Evolutionary conservation across 1,140 invertebrate genomes (phyloP), one percentile per base, ranked within the genome.

Genomic region (Danaus plexippus): DNA sequence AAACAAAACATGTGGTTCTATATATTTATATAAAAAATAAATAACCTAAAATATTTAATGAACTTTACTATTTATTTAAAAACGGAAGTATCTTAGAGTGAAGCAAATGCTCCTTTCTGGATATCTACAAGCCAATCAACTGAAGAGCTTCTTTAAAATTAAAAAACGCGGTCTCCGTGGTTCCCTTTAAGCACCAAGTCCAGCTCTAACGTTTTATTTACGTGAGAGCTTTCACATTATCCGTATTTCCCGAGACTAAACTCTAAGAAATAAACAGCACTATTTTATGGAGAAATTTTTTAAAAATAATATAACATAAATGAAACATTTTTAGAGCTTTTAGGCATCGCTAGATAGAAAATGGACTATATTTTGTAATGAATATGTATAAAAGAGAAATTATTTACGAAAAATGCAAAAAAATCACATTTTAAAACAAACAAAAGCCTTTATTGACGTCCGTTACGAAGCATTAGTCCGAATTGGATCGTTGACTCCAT

Each of bases 101-200:
- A 32, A 32, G 22, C 22, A 32, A 15, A 32, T 32, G 22, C 43
- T 45, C 43, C 43, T 45, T 45, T n/a, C 43, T 32, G 22, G 22
- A 32, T 45, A 53, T 47, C 52, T 53, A 61, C 49, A 59, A 65
- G 56, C 70, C 69, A 81, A 79, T 81, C 76, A 74, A 57, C 57
- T 61, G 69, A 52, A 81, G 70, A 77, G 78, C 74, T 72, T 73
- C 59, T 74, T 75, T 73, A 71, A 71, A 81, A 75, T 75, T 75
- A 74, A 76, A 75, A 78, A 73, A 63, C 69, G 69, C 72, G 67
- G 66, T 64, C 66, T 68, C 76, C 70, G 70, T 72, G 61, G 69
- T 12, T 68, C 59, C 48, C 57, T 59, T 67, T 53, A 70, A 61
- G 55, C 58, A 66, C 59, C 45, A 57, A 55, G 61, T 56, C 47